Percentiles rank a stretch among this genome's conserved stretches.
Evolutionary conservation across 2,113 vertebrate species (phyloP).

Genomic region (Pelusios castaneus): DNA sequence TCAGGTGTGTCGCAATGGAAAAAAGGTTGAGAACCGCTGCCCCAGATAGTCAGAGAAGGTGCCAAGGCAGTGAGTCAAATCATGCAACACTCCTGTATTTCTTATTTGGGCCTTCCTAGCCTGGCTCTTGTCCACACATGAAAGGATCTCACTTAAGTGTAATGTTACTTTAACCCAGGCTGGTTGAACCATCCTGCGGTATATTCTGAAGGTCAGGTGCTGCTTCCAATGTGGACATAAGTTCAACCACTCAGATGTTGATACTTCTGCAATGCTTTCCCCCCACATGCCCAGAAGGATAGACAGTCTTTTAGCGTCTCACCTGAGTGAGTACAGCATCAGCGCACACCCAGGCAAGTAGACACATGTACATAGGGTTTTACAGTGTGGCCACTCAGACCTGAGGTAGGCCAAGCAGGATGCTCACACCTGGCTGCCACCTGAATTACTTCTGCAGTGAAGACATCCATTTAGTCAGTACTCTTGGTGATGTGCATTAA

Average conservation of each 20-base stretch:
- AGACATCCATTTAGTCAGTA: background rate
- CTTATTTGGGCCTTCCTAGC: background rate
- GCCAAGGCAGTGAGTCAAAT: background rate
- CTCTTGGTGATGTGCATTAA: background rate
- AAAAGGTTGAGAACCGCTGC: too few species aligned
- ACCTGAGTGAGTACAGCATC: background rate
- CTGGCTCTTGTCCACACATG: background rate
- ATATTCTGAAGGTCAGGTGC: background rate
- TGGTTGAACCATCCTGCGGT: too few species aligned
- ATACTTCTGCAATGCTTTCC: background rate
- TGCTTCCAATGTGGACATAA: background rate
- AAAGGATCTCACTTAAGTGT: background rate
- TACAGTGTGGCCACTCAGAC: background rate
- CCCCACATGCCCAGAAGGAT: background rate
- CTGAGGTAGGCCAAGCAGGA: background rate
- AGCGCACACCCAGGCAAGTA: background rate
- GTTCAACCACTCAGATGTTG: background rate
- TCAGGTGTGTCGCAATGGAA: too few species aligned
- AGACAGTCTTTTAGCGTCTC: background rate
- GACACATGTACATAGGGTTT: background rate
- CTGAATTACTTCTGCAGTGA: background rate
- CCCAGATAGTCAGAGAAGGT: too few species aligned
- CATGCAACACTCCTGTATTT: background rate
- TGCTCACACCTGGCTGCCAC: background rate
- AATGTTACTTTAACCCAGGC: background rate